phyloP scores from a whole-genome alignment of 2,113 vertebrate species.

The Chaetorhynchus papuensis region DNA sequence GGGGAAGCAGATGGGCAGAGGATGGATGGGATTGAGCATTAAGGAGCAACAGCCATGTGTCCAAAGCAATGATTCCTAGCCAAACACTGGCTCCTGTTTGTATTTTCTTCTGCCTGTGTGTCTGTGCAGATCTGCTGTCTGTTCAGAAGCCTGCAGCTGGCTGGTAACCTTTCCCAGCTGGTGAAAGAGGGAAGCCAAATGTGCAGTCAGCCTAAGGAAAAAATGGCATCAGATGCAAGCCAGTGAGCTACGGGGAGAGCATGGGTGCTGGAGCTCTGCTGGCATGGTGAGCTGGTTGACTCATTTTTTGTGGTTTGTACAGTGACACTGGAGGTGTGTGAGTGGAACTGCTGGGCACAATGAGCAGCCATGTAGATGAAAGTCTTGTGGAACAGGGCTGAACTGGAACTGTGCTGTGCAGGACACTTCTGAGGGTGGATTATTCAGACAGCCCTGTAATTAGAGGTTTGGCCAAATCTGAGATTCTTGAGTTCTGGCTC shows the following conservation, averaged over 20 bases:
- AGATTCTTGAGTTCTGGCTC: background rate
- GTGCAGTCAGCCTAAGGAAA: background rate
- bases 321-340: accelerated
- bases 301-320: background rate
- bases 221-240: background rate
- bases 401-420: background rate
- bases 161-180: background rate
- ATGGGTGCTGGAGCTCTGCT: background rate
- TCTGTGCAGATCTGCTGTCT: background rate
- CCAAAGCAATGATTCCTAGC: background rate
- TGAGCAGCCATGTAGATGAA: background rate
- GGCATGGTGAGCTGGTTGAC: background rate
- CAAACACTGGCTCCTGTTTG: background rate
- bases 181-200: background rate
- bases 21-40: background rate
- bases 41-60: background rate
- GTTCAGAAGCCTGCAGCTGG: background rate
- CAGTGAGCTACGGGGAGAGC: background rate
- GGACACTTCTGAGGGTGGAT: background rate
- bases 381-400: background rate
- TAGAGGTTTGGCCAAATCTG: background rate
- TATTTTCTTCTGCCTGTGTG: background rate
- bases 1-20: background rate
- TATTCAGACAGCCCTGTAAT: background rate
- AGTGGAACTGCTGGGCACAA: background rate